These are phyloP conservation scores for Otocyon megalotis DNA, from an alignment of 2,113 vertebrate genomes.

Conservation along the genomic window DNA sequence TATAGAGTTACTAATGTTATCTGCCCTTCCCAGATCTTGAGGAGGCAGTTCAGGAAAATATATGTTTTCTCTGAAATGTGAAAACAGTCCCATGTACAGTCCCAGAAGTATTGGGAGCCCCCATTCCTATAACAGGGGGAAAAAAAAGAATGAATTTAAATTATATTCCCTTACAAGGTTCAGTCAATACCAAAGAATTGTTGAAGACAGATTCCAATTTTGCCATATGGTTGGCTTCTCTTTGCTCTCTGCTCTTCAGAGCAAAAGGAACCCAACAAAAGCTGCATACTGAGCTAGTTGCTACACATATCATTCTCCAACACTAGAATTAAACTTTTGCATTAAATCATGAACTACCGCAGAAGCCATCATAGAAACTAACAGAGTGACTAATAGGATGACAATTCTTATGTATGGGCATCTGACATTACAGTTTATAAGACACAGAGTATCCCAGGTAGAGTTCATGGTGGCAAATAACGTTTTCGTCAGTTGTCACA, in stretches of 20 bases:
- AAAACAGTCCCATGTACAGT: not conserved
- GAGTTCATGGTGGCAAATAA: not conserved
- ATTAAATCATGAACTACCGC: not conserved
- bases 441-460: not conserved
- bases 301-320: not conserved
- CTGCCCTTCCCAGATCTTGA: constrained; percentile 74
- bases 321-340: not conserved
- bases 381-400: not conserved
- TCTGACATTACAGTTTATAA: not conserved
- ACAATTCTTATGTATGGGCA: not conserved
- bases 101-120: constrained; percentile 79
- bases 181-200: not conserved
- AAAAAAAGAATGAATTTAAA: not conserved
- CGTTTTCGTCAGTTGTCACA: not conserved
- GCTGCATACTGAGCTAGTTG: not conserved
- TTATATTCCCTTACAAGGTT: not conserved
- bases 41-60: constrained; percentile 63
- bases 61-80: accelerated
- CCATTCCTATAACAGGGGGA: constrained; percentile 80
- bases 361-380: not conserved
- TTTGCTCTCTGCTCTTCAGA: not conserved
- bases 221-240: not conserved
- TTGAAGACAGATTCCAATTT: not conserved
- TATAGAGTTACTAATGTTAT: constrained; percentile 52
- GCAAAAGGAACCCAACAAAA: not conserved